Evolutionary conservation across 1,140 invertebrate genomes (phyloP), one percentile per base, ranked within the genome.

Genomic region (Mactra quadrangularis): DNA sequence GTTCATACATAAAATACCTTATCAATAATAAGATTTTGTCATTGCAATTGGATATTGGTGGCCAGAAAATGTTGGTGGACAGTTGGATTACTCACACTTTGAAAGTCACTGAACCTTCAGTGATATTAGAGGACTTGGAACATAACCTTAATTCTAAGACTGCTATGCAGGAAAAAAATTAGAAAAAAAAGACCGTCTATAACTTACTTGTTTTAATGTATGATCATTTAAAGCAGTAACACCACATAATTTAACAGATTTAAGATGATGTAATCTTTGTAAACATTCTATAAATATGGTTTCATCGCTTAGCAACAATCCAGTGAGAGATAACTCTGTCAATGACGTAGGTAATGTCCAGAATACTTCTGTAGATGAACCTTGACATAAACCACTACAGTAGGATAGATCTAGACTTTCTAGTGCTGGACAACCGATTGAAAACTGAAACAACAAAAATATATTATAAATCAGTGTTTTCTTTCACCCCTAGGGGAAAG

Each of bases 341-440:
- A 92, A 81, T 0, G 89, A 87, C 11, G 86, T 87, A 0, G 91
- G 90, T 13, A 92, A 76, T 15, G 86, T 89, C 88, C 87, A 89
- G 1, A 92, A 82, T 0, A 82, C 87, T 50, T 91, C 83, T 33
- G 82, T 86, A 66, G 87, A 81, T 17, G 88, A 83, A n/a, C 35
- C n/a, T 6, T 78, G 27, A 22, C 86, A 74, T 25, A 92, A 82
- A 38, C 82, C 76, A 66, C 72, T 87, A 82, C 91, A 92, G 81
- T 91, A 92, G 0, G 90, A 91, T 19, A 92, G 78, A 62, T 92
- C 91, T 19, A 92, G 79, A 17, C 62, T 47, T 52, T 87, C 78
- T 52, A 92, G 76, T 19, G 81, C 45, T 29, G 85, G 88, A 83
- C 90, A 92, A 4, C 86, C 87, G 50, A 91, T 89, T 79, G 88